These are phyloP conservation scores for Myopa tessellatipennis DNA, from an alignment of 2,888 invertebrate genomes.

Conservation along the genomic window DNA sequence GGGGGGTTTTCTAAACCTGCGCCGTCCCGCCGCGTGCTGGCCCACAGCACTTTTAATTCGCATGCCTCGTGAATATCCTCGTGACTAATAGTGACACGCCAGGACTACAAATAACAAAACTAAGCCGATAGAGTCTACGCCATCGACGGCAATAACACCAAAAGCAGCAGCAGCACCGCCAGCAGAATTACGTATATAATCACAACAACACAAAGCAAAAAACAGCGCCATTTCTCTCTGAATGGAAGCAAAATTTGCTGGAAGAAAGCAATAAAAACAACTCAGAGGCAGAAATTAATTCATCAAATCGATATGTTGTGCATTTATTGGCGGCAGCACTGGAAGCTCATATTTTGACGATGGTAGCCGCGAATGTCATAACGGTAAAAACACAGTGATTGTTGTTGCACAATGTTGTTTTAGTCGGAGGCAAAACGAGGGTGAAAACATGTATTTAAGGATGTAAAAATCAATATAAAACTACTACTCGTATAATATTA, in stretches of 20 bases:
- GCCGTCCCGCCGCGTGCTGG: not conserved
- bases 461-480: no score
- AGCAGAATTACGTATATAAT: not conserved
- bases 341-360: no score
- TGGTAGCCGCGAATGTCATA: no score
- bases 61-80: not conserved
- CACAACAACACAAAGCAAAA: not conserved
- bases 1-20: no score
- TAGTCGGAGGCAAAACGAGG: no score
- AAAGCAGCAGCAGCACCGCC: not conserved
- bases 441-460: no score
- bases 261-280: not conserved
- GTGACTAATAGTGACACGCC: slow-evolving; percentile 9
- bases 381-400: no score
- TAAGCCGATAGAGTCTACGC: not conserved
- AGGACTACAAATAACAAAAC: not conserved
- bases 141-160: not conserved
- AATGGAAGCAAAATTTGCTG: not conserved
- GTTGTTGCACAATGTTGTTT: no score
- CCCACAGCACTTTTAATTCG: not conserved
- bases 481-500: no score
- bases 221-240: not conserved
- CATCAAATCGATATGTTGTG: slow-evolving; percentile 16
- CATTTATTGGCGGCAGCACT: not conserved
- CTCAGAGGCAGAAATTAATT: not conserved